phyloP scores from a whole-genome alignment of 2,113 vertebrate species.

The Alethe castanea region DNA sequence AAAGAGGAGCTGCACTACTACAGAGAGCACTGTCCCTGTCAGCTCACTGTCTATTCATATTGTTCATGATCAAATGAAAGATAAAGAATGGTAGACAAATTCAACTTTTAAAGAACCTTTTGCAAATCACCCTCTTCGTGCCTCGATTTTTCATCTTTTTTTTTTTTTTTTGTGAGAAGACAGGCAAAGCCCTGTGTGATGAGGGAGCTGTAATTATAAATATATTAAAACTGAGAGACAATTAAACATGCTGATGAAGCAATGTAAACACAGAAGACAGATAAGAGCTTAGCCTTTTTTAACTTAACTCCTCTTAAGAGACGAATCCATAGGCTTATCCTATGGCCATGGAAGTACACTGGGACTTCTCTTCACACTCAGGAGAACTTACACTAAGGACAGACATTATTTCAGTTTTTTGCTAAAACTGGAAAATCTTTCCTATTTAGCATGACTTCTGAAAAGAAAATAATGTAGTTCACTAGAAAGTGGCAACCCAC shows the following conservation, averaged over 20 bases:
- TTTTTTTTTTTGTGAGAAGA: neutral
- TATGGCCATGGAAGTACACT: neutral
- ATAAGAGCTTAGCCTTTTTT: neutral
- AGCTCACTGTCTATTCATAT: neutral
- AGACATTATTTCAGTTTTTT: neutral
- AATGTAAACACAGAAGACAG: neutral
- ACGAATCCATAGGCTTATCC: neutral
- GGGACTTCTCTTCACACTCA: neutral
- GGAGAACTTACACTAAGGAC: neutral
- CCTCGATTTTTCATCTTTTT: neutral
- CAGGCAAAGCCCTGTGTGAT: neutral
- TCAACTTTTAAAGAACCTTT: neutral
- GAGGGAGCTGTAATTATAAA: neutral
- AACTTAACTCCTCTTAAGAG: neutral
- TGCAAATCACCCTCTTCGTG: neutral
- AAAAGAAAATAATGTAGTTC: slow-evolving; percentile 42
- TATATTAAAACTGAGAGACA: neutral
- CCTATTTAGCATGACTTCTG: neutral
- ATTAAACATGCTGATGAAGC: neutral
- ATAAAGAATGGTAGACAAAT: neutral
- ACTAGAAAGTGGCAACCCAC: slow-evolving; percentile 30
- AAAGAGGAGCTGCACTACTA: neutral
- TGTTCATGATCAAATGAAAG: neutral
- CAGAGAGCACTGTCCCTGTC: neutral
- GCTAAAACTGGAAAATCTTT: slow-evolving; percentile 29